Conservation (phyloP, 2,797 vertebrate species). For the Numenius phaeopus region DNA sequence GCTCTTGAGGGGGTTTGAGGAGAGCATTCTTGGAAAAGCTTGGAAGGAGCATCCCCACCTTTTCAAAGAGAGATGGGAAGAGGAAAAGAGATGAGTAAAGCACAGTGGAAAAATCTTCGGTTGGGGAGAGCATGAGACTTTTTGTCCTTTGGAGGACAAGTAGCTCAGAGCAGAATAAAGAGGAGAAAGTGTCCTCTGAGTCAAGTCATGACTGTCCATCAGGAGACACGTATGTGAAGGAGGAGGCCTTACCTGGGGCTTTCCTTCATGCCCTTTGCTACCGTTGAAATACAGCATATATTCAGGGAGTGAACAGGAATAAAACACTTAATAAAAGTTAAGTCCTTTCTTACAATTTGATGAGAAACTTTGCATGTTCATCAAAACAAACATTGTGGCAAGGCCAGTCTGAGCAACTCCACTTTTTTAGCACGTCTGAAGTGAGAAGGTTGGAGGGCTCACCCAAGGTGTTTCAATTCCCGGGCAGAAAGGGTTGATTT, state of each 20-base stretch:
- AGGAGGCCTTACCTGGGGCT: neutral
- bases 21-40: accelerated
- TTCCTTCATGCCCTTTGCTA: neutral
- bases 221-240: accelerated
- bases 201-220: neutral
- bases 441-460: neutral
- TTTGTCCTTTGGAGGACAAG: neutral
- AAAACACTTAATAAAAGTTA: neutral
- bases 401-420: neutral
- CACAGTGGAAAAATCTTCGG: neutral
- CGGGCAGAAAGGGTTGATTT: neutral
- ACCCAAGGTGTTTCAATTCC: neutral
- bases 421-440: accelerated
- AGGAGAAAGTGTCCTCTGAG: neutral
- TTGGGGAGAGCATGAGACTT: neutral
- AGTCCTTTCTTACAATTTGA: neutral
- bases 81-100: neutral
- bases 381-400: neutral
- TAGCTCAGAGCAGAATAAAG: neutral
- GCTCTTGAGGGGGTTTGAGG: neutral
- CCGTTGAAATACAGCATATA: neutral
- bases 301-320: neutral
- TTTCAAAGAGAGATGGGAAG: neutral
- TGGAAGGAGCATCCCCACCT: neutral
- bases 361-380: neutral